Evolutionary conservation across 64 coral and sea anemone species (phyloP), one percentile per base, ranked within the genome.

Genomic region (Dendrophyllia cribrosa): DNA sequence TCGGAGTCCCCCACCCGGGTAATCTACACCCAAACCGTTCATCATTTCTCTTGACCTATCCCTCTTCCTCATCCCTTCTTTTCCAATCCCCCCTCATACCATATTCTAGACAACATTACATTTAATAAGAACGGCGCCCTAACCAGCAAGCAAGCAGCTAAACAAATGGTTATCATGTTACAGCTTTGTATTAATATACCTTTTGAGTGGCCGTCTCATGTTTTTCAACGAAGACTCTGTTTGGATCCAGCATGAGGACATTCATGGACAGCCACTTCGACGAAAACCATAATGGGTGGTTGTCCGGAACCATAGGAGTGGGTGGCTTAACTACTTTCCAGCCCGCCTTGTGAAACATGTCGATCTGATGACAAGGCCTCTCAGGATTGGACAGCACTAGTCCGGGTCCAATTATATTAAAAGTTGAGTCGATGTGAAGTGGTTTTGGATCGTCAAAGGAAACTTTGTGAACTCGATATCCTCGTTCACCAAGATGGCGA

Each of bases 251-350:
- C 96, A 98, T 98, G 8, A 98, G 83, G 1, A 95, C 93, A 64
- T 98, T 98, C 96, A 98, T 98, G 12, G 93, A 95, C 16, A 98
- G 25, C 96, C 96, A 98, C 52, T 98, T 98, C 3, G 93, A 93
- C 19, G 90, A 88, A 86, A 95, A 90, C 96, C 96, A 98, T 9
- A 98, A 53, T 7, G 96, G 90, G 58, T 98, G 96, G n/a, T 78
- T 70, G 58, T 95, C 93, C 14, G 90, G 90, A 6, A 98, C 90
- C 0, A 98, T 69, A 7, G 96, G 96, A 7, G 43, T 66, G 2
- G 96, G 96, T 77, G 96, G 90, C 50, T 93, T 43, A 8, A 98
- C 69, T 1, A 98, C 83, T 44, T 60, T 95, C 96, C 93, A 98
- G 16, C 96, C 96, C 8, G 90, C 93, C 5, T 95, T 98, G 74